Base-by-base conservation (phyloP, 2,888 invertebrate species). In the Polyommatus iphigenia region DNA sequence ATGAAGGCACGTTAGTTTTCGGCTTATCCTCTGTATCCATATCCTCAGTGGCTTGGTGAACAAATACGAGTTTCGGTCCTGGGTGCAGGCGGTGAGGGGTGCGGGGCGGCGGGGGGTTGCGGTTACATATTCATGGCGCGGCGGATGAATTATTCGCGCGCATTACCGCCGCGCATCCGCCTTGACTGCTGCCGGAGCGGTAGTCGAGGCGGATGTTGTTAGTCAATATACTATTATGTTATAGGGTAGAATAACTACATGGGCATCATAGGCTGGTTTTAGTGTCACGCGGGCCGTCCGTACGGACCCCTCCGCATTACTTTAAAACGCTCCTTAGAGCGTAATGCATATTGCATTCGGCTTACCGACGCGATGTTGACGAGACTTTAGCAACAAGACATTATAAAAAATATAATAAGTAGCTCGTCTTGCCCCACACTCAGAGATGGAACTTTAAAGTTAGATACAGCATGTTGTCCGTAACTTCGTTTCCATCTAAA, bases 111-210 rank as follows among this genome's bases (percentile, higher is more conserved):
- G 6, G 20, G 18, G 75, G 29, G 24, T 24, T 50, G 54, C 24
- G 46, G 18, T 75, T 54, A 75, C 75, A 75, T 50, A 75, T 75
- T 75, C 75, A 75, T 46, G 75, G 29, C 50, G 46, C 54, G 75
- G 24, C 29, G 29, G 46, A 75, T 75, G 54, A 75, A 75, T 75
- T 75, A 75, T 75, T 75, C 75, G 54, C 75, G 75, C 24, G 75
- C 75, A 75, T 75, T 75, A 75, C 75, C 50, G 75, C 18, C 10
- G 32, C 36, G 41, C 36, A 6, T 36, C 10, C 10, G 67, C 67
- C 32, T 29, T 3, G 32, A 41, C 24, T 32, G 67, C 67, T 29
- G 67, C 6, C 18, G 29, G 8, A 67, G 18, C 46, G 18, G 54
- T 29, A 1, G 54, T 13, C 13, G 20, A 20, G 6, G 7, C 24